phyloP scores from a whole-genome alignment of 2,113 vertebrate species.

The human (Homo sapiens) region DNA sequence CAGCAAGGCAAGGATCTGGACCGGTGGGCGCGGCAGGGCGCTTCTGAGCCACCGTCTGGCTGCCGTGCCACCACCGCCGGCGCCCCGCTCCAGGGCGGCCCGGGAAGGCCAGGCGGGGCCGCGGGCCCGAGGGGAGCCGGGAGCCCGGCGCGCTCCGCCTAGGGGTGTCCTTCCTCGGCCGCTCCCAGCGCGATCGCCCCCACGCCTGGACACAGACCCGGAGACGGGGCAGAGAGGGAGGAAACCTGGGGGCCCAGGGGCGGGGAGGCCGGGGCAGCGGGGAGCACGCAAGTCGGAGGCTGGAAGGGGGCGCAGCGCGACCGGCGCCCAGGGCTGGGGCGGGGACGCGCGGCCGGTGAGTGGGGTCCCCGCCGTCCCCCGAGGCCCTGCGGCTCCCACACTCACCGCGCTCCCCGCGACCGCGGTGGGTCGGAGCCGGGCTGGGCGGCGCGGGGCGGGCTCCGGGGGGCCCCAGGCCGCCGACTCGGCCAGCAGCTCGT shows the following conservation, averaged over 20 bases:
- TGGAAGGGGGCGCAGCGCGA: neutral
- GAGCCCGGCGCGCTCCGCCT: neutral
- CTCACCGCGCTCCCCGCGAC: constrained; percentile 55
- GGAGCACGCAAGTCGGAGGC: neutral
- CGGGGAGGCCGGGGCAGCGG: accelerated
- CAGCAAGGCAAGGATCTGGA: neutral
- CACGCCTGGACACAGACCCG: neutral
- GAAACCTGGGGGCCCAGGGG: neutral
- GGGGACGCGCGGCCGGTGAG: neutral
- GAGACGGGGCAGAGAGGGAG: too few relatives aligned
- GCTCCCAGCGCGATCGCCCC: neutral
- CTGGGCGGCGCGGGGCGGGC: neutral
- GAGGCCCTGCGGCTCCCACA: neutral
- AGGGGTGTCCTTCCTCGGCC: neutral
- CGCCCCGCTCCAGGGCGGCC: neutral
- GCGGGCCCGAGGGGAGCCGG: too few relatives aligned
- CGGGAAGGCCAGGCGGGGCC: neutral
- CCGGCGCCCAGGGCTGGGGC: neutral
- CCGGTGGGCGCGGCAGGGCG: neutral
- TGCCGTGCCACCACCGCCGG: neutral
- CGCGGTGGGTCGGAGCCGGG: neutral
- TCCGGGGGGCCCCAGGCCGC: constrained; percentile 52
- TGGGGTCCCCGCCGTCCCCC: neutral
- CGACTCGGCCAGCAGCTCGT: constrained; percentile 74
- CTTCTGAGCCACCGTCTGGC: neutral